These are phyloP conservation scores for Erannis defoliaria DNA, from an alignment of 2,888 invertebrate species.

Conservation along the genomic window DNA sequence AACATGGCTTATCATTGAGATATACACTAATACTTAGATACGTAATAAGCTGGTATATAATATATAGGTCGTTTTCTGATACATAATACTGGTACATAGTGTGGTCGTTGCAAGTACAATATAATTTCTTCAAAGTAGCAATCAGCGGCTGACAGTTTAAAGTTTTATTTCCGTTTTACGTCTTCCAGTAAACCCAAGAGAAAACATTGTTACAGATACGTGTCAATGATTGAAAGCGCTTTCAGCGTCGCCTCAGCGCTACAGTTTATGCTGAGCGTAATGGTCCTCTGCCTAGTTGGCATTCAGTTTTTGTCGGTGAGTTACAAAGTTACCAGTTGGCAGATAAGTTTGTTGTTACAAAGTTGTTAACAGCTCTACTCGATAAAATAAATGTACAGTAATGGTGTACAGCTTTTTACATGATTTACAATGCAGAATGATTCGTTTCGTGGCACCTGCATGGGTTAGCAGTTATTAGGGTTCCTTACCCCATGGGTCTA, in stretches of 20 bases:
- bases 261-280: slow-evolving; percentile 83
- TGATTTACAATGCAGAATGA: not conserved
- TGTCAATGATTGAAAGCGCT: slow-evolving; percentile 80
- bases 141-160: slow-evolving; percentile 22
- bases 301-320: slow-evolving; percentile 80
- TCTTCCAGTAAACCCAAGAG: slow-evolving; percentile 29
- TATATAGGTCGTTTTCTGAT: too few relatives aligned
- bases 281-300: slow-evolving; percentile 81
- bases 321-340: slow-evolving; percentile 21
- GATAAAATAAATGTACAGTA: slow-evolving; percentile 23
- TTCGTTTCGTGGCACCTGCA: not conserved
- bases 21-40: too few relatives aligned
- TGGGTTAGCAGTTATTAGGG: too few relatives aligned
- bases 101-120: not conserved
- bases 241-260: slow-evolving; percentile 81
- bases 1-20: too few relatives aligned
- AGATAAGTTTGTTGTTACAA: slow-evolving; percentile 21
- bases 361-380: slow-evolving; percentile 16
- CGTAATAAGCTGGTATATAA: too few relatives aligned
- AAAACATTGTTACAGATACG: slow-evolving; percentile 71
- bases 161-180: slow-evolving; percentile 32
- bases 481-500: too few relatives aligned
- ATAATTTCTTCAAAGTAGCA: slow-evolving; percentile 22
- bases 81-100: not conserved
- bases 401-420: not conserved